phyloP scores from a whole-genome alignment of 2,888 invertebrate species.

The Pemphredon lugubris region DNA sequence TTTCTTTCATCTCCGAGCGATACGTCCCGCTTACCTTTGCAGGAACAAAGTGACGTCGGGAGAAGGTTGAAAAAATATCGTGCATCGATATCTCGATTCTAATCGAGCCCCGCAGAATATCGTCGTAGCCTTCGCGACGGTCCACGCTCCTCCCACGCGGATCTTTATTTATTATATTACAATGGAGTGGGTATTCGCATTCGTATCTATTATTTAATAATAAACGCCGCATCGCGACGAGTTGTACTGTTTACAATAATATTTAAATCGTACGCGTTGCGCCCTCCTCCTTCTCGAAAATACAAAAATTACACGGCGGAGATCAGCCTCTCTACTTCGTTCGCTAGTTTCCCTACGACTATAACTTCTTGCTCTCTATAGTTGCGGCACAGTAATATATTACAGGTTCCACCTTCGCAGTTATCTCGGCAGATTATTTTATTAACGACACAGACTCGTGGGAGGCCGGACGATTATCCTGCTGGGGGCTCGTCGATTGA shows the following conservation, averaged over 20 bases:
- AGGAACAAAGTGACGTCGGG: no score
- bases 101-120: not conserved
- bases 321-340: slow-evolving; percentile 63
- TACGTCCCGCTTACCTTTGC: no score
- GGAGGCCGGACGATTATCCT: slow-evolving; percentile 25
- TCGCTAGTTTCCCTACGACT: slow-evolving; percentile 38
- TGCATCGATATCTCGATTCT: not conserved
- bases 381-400: slow-evolving; percentile 40
- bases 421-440: slow-evolving; percentile 7
- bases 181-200: slow-evolving; percentile 31
- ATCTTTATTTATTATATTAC: slow-evolving; percentile 39
- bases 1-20: no score
- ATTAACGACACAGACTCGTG: slow-evolving; percentile 23
- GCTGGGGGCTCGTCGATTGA: not conserved
- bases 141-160: not conserved
- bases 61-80: no score
- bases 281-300: slow-evolving; percentile 41
- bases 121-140: not conserved
- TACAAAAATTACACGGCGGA: slow-evolving; percentile 69
- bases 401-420: slow-evolving; percentile 32
- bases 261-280: slow-evolving; percentile 20
- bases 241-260: slow-evolving; percentile 62
- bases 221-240: slow-evolving; percentile 38
- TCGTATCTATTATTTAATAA: slow-evolving; percentile 25
- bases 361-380: slow-evolving; percentile 29